Evolutionary conservation across 2,797 vertebrate species (phyloP), one percentile per base, ranked within the genome.

Genomic region (Sebastes melanostomus): DNA sequence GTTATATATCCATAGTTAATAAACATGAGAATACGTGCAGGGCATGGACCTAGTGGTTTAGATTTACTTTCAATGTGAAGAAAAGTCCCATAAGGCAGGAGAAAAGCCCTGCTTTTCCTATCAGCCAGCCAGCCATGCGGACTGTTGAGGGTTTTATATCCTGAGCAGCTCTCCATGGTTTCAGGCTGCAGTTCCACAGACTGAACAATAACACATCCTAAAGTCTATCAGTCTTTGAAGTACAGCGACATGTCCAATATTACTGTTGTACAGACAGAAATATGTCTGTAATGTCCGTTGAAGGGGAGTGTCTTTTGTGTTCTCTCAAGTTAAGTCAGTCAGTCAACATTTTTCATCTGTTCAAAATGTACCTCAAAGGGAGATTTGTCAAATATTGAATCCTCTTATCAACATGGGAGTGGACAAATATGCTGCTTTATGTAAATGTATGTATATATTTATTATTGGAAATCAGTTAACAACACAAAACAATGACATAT

Each of bases 11-110:
- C 14, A 24, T 38, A 38, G 50, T 65, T 68, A 12, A 58, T 55
- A 58, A 60, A 34, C 29, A 69, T 46, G 25, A 67, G 27, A 66
- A 61, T 46, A 50, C 34, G 46, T 70, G 62, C 36, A 65, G 20
- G 62, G 54, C 55, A 69, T 3, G 20, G 75, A 73, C 30, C 18
- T 9, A 22, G 24, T 72, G 69, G 42, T 56, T 81, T 65, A 20
- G 42, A 80, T 81, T 82, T 62, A 38, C 11, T 77, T 86, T 72
- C 60, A 83, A 78, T 77, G 66, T 84, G 20, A 30, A 61, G 70
- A 80, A 55, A 79, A 81, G 25, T 71, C 67, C 65, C 72, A 52
- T 24, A 59, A 77, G 36, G 38, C 30, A 29, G 36, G 34, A 78
- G 67, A 77, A 72, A 80, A 80, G 24, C 24, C 61, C 12, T 54